Conservation (phyloP, 2,797 vertebrate genomes). For the Megaceryle alcyon region DNA sequence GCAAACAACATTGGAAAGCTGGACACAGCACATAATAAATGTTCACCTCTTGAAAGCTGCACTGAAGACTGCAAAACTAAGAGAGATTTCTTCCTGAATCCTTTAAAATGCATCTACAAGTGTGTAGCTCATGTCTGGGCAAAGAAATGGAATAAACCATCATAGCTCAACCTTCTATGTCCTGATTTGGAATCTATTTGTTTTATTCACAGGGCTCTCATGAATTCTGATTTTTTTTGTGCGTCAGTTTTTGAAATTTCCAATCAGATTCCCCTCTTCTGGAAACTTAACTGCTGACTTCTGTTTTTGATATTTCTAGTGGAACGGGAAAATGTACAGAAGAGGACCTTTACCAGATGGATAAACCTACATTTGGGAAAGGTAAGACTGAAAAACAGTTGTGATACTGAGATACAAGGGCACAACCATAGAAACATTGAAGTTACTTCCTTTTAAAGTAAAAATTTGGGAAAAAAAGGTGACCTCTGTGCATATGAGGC, state of each 20-base stretch:
- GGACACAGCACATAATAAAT: not conserved
- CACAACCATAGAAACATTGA: not conserved
- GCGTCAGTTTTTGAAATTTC: not conserved
- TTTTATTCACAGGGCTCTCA: not conserved
- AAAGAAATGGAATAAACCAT: not conserved
- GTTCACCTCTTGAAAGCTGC: not conserved
- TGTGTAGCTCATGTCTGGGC: not conserved
- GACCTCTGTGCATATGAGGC: not conserved
- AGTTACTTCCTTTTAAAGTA: not conserved
- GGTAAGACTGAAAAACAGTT: slow-evolving; percentile 74
- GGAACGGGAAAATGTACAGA: slow-evolving; percentile 94
- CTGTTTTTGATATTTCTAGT: slow-evolving; percentile 86
- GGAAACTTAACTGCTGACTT: not conserved
- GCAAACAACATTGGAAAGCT: not conserved
- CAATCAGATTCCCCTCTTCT: not conserved
- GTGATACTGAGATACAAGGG: not conserved
- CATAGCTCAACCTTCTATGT: not conserved
- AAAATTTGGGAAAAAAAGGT: not conserved
- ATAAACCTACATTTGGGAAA: slow-evolving; percentile 97
- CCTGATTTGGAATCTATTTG: not conserved
- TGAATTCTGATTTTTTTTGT: not conserved
- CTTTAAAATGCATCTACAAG: not conserved
- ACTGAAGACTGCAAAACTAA: not conserved
- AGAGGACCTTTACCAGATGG: slow-evolving; percentile 97
- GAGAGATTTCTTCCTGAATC: not conserved